These are phyloP conservation scores for Leptothorax acervorum DNA, from an alignment of 2,888 invertebrate genomes.

Conservation along the genomic window DNA sequence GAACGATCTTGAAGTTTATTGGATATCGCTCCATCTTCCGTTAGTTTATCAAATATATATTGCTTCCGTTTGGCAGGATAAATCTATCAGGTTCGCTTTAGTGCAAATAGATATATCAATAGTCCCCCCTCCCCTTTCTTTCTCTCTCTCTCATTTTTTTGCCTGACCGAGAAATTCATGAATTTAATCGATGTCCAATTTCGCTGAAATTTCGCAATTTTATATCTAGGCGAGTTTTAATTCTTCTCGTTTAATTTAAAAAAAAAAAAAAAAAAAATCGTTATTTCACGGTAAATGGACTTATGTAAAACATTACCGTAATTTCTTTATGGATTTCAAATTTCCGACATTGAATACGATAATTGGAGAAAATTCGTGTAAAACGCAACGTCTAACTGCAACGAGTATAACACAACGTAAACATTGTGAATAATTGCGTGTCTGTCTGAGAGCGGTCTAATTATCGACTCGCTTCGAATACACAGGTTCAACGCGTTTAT, in stretches of 20 bases:
- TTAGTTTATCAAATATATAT: constrained; percentile 49
- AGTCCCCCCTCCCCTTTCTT: not conserved
- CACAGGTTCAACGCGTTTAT: constrained; percentile 24
- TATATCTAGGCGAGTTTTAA: not conserved
- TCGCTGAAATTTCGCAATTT: not conserved
- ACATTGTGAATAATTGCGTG: constrained; percentile 9
- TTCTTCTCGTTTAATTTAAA: not conserved
- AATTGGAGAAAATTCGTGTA: not conserved
- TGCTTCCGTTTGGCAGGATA: constrained; percentile 34
- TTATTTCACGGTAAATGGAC: not conserved
- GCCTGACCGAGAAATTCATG: not conserved
- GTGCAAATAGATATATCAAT: constrained; percentile 45
- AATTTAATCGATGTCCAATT: constrained; percentile 32
- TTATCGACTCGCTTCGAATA: constrained; percentile 19
- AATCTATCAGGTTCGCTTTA: constrained; percentile 50
- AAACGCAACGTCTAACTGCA: not conserved
- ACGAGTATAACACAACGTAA: not conserved
- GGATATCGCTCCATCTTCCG: constrained; percentile 56
- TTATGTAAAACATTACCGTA: not conserved
- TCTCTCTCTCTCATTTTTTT: not conserved
- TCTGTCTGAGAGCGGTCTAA: constrained; percentile 26
- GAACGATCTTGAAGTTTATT: constrained; percentile 36
- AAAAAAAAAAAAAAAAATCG: not conserved
- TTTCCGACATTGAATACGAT: not conserved
- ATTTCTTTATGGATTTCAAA: not conserved